Evolutionary conservation across 2,113 vertebrate species (phyloP).

Genomic region (Catharus fuscescens): DNA sequence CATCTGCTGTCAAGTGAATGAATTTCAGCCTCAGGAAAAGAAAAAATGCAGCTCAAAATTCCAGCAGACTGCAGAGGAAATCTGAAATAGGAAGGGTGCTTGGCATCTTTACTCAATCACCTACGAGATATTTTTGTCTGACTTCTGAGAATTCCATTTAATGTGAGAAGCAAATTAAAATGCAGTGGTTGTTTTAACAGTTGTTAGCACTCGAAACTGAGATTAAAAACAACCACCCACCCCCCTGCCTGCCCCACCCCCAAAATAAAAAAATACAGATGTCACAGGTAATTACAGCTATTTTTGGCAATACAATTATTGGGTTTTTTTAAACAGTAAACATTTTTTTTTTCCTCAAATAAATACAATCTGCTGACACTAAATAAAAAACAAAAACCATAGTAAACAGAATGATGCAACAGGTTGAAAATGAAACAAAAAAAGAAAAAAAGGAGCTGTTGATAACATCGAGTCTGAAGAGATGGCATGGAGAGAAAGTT

Average conservation of each 20-base stretch:
- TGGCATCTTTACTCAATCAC: conserved; percentile 25
- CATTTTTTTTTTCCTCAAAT: conserved; percentile 33
- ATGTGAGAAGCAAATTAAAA: conserved; percentile 44
- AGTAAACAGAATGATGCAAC: conserved; percentile 33
- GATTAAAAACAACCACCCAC: conserved; percentile 18
- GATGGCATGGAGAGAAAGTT: neutral
- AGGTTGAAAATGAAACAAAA: neutral
- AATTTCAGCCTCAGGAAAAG: neutral
- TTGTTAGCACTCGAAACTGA: neutral
- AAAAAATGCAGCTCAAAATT: accelerated
- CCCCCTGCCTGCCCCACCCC: neutral
- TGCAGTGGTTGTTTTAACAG: neutral
- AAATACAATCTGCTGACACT: conserved; percentile 63
- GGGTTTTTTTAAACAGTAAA: conserved; percentile 20
- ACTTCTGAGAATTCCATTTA: conserved; percentile 19
- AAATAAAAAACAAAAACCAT: neutral
- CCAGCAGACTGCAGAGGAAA: neutral
- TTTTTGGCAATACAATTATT: conserved; percentile 49
- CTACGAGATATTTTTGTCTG: neutral
- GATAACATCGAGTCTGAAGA: neutral
- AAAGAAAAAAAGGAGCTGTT: neutral
- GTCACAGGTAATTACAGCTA: conserved; percentile 58
- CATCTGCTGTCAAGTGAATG: conserved; percentile 8
- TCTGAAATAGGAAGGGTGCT: neutral
- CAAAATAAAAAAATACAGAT: conserved; percentile 55